Base-by-base conservation (phyloP, 2,113 vertebrate species). In the Trachemys scripta region DNA sequence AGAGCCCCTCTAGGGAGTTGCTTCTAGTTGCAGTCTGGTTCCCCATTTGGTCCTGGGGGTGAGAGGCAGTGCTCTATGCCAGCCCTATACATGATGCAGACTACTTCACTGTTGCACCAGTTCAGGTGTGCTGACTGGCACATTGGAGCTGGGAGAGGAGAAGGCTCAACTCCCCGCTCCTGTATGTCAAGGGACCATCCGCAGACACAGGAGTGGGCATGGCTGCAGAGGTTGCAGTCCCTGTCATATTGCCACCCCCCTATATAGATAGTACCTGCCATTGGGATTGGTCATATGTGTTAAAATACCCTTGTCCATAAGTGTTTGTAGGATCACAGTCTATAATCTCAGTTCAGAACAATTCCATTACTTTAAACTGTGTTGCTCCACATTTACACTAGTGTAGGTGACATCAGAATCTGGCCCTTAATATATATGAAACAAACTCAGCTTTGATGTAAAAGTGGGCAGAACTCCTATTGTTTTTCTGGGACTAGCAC, bases 371-470 rank as follows among this genome's bases (percentile, higher is more conserved):
- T 6, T 0, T 0, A 5, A 10, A 45, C 49, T 17, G 24, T 62
- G 87, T 69, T 49, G 69, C 85, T 69, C 35, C 51, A 81, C 62
- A 87, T 47, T 79, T 31, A 2, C 0, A 16, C 14, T 5, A 62
- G 84, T 22, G 0, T 45, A 0, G 0, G 27, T 19, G 1, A 0
- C 75, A 53, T 6, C 75, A 11, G 75, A 38, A 82, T 1, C 17
- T 25, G 4, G 88, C 87, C 62, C 82, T 86, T 12, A 45, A 91
- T 45, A 2, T 1, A 4, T 80, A 87, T 4, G 80, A 51, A 82
- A 53, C 8, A 19, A 86, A 65, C 10, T 38, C 24, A 25, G 78
- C 78, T 62, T 16, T 12, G 88, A 69, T 1, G 2, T 1, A 62
- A 90, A 84, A 81, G 42, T 42, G 50, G 65, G 6, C 47, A 69